These are phyloP conservation scores for Mastacembelus armatus DNA, from an alignment of 2,797 vertebrate genomes.

Conservation along the genomic window DNA sequence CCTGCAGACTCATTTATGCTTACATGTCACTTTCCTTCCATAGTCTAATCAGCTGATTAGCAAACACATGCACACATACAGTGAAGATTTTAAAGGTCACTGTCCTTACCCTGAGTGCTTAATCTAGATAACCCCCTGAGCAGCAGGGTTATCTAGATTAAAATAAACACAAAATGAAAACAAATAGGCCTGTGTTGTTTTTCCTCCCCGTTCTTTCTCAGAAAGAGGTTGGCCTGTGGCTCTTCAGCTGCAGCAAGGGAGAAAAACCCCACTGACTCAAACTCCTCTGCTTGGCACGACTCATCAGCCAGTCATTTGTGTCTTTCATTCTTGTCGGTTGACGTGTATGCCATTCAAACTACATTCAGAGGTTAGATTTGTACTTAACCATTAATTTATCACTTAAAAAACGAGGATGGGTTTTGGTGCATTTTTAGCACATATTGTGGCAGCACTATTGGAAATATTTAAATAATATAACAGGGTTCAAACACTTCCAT, in stretches of 20 bases:
- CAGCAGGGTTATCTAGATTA: slow-evolving; percentile 36
- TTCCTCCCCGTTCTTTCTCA: slow-evolving; percentile 28
- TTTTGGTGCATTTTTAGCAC: slow-evolving; percentile 57
- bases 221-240: slow-evolving; percentile 38
- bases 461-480: slow-evolving; percentile 77
- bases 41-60: slow-evolving; percentile 80
- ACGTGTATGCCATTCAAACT: slow-evolving; percentile 7
- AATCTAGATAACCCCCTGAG: slow-evolving; percentile 45
- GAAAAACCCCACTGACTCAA: slow-evolving; percentile 52
- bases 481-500: slow-evolving; percentile 81
- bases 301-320: slow-evolving; percentile 51
- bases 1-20: slow-evolving; percentile 83
- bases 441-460: slow-evolving; percentile 58
- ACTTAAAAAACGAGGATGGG: not conserved
- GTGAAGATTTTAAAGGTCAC: slow-evolving; percentile 73
- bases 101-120: slow-evolving; percentile 48
- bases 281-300: slow-evolving; percentile 34
- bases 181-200: slow-evolving; percentile 50
- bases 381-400: slow-evolving; percentile 11
- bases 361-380: slow-evolving; percentile 27
- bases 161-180: slow-evolving; percentile 69
- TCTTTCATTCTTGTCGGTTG: slow-evolving; percentile 34
- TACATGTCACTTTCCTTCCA: slow-evolving; percentile 80
- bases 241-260: slow-evolving; percentile 37
- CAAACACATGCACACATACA: slow-evolving; percentile 42